phyloP scores from a whole-genome alignment of 2,888 invertebrate species.

The Cecidostiba fungosa region DNA sequence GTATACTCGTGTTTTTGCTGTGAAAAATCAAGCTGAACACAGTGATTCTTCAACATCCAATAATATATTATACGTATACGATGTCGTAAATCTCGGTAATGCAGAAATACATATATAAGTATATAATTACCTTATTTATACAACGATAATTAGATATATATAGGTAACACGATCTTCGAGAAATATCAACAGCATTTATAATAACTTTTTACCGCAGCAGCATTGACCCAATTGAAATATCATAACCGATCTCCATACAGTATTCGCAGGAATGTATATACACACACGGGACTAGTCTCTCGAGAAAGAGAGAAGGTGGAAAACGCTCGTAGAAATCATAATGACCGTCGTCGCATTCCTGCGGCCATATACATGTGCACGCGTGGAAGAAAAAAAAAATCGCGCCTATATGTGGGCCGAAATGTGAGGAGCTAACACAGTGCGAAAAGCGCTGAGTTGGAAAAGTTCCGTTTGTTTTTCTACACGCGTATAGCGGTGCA shows the following conservation, averaged over 20 bases:
- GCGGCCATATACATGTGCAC: neutral
- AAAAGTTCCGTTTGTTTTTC: conserved; percentile 54
- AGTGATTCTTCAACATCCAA: too few species aligned
- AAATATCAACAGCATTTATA: neutral
- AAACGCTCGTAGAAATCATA: neutral
- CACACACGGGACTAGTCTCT: neutral
- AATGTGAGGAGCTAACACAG: conserved; percentile 6
- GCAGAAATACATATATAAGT: neutral
- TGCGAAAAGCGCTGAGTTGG: conserved; percentile 4
- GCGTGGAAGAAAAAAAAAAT: neutral
- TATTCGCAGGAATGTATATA: neutral
- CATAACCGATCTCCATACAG: neutral
- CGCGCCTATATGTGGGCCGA: neutral
- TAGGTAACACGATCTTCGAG: neutral
- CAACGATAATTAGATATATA: neutral
- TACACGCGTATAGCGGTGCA: conserved; percentile 50
- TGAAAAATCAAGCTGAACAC: neutral
- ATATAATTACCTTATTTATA: neutral
- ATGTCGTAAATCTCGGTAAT: too few species aligned
- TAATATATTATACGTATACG: too few species aligned
- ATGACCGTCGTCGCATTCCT: neutral
- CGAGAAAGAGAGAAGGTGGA: neutral
- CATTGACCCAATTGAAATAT: neutral
- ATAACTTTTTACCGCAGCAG: neutral
- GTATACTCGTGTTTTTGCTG: too few species aligned